Percentiles rank a stretch among this genome's conserved stretches.
Conservation (phyloP, 2,888 invertebrate genomes). For the Agonopterix alstromeriana region DNA sequence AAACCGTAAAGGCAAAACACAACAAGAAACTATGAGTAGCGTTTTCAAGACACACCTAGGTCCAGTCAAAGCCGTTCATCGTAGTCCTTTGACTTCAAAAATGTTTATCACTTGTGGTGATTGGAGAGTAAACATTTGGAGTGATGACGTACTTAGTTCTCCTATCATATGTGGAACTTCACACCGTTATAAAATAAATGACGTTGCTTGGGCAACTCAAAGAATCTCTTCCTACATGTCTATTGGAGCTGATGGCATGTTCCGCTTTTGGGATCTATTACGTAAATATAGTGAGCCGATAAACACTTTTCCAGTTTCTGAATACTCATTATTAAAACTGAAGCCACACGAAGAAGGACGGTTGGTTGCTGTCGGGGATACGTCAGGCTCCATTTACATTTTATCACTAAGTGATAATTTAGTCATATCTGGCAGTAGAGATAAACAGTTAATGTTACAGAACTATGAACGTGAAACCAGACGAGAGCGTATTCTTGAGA, state of each 20-base stretch:
- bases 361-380: conserved; percentile 79
- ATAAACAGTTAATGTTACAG: conserved; percentile 80
- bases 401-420: conserved; percentile 81
- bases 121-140: conserved; percentile 80
- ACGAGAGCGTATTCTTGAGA: conserved; percentile 91
- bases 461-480: conserved; percentile 89
- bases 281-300: conserved; percentile 82
- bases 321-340: conserved; percentile 74
- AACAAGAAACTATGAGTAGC: conserved; percentile 75
- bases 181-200: conserved; percentile 31
- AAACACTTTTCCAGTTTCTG: conserved; percentile 76
- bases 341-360: conserved; percentile 79
- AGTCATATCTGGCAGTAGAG: conserved; percentile 79
- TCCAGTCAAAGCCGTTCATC: conserved; percentile 77
- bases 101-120: conserved; percentile 82
- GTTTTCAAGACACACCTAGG: conserved; percentile 75
- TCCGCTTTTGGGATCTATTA: conserved; percentile 88
- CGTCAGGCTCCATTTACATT: conserved; percentile 80
- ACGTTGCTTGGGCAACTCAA: conserved; percentile 42
- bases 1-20: conserved; percentile 81
- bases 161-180: conserved; percentile 39
- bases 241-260: conserved; percentile 75
- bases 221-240: conserved; percentile 54
- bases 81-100: conserved; percentile 80
- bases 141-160: conserved; percentile 76